Conservation (phyloP, 2,888 invertebrate species). For the Nomada flava region DNA sequence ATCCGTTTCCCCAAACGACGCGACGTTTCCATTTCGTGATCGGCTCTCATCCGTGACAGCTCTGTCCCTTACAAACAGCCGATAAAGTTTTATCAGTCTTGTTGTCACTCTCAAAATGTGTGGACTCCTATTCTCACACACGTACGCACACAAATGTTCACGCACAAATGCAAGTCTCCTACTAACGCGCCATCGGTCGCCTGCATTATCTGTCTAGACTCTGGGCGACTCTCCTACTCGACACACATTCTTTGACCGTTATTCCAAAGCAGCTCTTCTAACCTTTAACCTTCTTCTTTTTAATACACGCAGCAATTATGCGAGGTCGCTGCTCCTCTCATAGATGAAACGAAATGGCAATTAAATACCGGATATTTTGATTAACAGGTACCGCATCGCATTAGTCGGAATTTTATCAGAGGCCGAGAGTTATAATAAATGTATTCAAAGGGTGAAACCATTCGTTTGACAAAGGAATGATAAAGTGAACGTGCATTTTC, state of each 20-base stretch:
- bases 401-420: neutral
- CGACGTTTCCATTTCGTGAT: conserved; percentile 47
- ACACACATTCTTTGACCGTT: conserved; percentile 26
- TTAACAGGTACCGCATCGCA: neutral
- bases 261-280: neutral
- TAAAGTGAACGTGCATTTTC: neutral
- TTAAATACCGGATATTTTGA: too few relatives aligned
- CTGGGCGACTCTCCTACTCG: conserved; percentile 57
- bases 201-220: conserved; percentile 66
- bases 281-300: neutral
- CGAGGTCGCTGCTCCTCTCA: too few relatives aligned
- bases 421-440: neutral
- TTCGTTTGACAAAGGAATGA: too few relatives aligned
- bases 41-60: conserved; percentile 43
- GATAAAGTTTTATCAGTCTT: conserved; percentile 74
- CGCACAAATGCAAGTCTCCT: conserved; percentile 63
- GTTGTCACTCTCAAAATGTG: conserved; percentile 70
- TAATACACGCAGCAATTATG: too few relatives aligned
- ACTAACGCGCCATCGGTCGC: conserved; percentile 72
- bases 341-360: too few relatives aligned
- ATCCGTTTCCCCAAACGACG: conserved; percentile 56
- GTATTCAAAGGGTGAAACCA: neutral
- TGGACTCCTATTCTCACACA: conserved; percentile 41
- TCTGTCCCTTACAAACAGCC: conserved; percentile 63
- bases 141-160: conserved; percentile 39